Conservation (phyloP, 2,113 vertebrate species). For the Phylloscopus whistleri region DNA sequence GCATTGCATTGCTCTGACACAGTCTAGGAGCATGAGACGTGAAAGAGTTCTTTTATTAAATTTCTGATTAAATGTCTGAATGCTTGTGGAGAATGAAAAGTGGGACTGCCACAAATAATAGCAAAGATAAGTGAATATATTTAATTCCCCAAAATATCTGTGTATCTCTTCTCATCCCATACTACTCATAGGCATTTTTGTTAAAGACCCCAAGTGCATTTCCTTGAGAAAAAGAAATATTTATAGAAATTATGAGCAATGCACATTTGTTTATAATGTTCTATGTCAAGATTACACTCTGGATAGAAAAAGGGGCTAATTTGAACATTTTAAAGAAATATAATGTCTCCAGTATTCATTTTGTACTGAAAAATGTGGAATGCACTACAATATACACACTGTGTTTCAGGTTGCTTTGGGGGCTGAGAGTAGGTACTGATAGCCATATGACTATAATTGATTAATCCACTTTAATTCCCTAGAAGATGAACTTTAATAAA, state of each 20-base stretch:
- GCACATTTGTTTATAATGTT: background rate
- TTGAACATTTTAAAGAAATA: background rate
- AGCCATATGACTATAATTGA: background rate
- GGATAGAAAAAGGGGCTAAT: background rate
- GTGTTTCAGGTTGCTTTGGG: background rate
- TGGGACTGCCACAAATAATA: background rate
- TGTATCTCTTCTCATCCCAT: background rate
- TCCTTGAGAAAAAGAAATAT: background rate
- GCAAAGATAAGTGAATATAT: background rate
- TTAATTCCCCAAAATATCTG: background rate
- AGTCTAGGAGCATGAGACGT: background rate
- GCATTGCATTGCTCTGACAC: constrained; percentile 11
- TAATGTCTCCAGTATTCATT: background rate
- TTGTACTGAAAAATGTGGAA: background rate
- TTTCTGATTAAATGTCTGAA: constrained; percentile 53
- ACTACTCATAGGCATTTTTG: background rate
- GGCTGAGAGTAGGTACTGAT: background rate
- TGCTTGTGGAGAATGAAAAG: constrained; percentile 31
- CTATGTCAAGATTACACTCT: background rate
- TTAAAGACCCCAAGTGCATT: background rate
- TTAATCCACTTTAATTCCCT: background rate
- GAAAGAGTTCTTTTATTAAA: constrained; percentile 46
- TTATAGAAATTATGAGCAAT: background rate
- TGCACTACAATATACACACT: background rate
- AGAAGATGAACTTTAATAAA: background rate